Evolutionary conservation across 1,140 invertebrate species (phyloP).

Genomic region (Sweltsa coloradensis): DNA sequence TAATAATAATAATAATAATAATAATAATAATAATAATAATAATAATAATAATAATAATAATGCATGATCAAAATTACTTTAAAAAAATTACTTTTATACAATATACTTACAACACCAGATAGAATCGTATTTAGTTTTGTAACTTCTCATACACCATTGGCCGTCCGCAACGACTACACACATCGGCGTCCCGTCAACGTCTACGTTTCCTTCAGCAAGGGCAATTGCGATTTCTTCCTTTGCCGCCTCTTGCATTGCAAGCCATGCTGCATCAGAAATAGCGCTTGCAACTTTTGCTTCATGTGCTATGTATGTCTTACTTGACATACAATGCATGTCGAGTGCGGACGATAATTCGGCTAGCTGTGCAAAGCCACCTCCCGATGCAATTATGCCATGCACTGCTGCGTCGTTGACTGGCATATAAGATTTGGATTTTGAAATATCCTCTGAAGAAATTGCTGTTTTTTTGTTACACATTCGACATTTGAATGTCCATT

Average conservation of each 20-base stretch:
- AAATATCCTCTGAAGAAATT: background rate
- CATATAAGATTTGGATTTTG: background rate
- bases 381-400: conserved; percentile 1
- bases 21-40: background rate
- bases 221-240: conserved; percentile 5
- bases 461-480: background rate
- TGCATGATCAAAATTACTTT: background rate
- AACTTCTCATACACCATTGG: conserved; percentile 2
- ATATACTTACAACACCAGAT: conserved; percentile 8
- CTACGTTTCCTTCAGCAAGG: conserved; percentile 1
- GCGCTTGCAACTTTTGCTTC: background rate
- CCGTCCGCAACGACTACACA: conserved; percentile 2
- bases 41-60: background rate
- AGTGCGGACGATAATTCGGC: conserved; percentile 1
- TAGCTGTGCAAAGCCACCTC: conserved; percentile 6
- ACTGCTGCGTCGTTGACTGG: conserved; percentile 7
- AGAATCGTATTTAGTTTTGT: conserved; percentile 9
- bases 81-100: background rate
- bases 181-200: conserved; percentile 1
- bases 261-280: background rate
- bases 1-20: too few relatives aligned
- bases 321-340: conserved; percentile 8
- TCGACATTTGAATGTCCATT: conserved; percentile 3
- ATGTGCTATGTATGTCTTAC: conserved; percentile 1
- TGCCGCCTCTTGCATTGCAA: conserved; percentile 7